phyloP scores from a whole-genome alignment of 2,797 vertebrate genomes.

The Dromococcyx pavoninus region DNA sequence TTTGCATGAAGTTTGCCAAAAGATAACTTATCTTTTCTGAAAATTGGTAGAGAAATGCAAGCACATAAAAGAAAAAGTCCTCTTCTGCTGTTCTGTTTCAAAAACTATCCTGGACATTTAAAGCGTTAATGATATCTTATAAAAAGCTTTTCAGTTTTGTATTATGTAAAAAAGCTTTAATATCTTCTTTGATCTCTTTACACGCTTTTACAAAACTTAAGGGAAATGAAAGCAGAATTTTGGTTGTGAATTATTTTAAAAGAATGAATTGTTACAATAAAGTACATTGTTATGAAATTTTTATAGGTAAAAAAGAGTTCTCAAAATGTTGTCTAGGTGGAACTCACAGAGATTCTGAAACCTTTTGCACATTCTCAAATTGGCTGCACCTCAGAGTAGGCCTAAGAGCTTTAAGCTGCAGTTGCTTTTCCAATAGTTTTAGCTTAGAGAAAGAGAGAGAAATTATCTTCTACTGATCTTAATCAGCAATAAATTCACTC shows the following conservation, averaged over 20 bases:
- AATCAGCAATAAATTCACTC: background rate
- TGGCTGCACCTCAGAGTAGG: background rate
- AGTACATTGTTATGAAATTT: background rate
- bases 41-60: background rate
- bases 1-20: background rate
- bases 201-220: background rate
- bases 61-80: background rate
- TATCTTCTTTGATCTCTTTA: background rate
- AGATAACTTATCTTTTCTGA: background rate
- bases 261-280: background rate
- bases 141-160: background rate
- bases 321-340: background rate
- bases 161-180: background rate
- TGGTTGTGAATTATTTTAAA: background rate
- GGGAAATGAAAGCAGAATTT: background rate
- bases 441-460: background rate
- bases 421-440: background rate
- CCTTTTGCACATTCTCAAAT: background rate
- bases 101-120: background rate
- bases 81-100: background rate
- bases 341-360: background rate
- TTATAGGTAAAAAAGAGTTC: background rate
- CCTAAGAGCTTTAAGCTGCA: background rate
- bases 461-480: background rate
- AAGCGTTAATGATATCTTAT: background rate